Conservation (phyloP, 92 coral and sea anemone species). For the Epizoanthus stellaris region DNA sequence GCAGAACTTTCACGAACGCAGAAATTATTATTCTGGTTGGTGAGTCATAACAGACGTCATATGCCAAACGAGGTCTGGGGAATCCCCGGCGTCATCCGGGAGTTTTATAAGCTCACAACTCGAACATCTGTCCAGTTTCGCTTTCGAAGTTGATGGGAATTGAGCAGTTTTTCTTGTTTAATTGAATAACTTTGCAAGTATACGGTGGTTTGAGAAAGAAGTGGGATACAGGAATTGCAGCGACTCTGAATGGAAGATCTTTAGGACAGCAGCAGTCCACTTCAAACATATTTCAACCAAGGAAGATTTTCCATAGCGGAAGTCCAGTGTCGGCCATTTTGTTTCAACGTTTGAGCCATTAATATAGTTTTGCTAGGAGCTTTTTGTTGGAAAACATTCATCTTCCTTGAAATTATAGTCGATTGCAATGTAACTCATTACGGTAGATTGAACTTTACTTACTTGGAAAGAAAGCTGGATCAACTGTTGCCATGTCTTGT, state of each 20-base stretch:
- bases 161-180: neutral
- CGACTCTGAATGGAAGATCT: neutral
- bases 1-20: too few relatives aligned
- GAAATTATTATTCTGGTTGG: neutral
- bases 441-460: neutral
- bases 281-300: neutral
- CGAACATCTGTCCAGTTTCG: neutral
- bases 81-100: conserved; percentile 48
- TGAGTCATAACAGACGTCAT: conserved; percentile 24
- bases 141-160: neutral
- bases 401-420: neutral
- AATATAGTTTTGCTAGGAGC: neutral
- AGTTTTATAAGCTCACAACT: neutral
- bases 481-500: neutral
- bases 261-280: neutral
- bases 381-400: neutral
- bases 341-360: neutral
- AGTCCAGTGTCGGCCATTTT: conserved; percentile 27
- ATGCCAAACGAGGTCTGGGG: conserved; percentile 11
- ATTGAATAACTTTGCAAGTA: neutral
- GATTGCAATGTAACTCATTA: neutral
- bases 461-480: neutral
- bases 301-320: neutral
- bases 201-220: neutral
- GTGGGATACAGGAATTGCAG: neutral